phyloP scores from a whole-genome alignment of 2,113 vertebrate species.

The Xiphophorus hellerii region DNA sequence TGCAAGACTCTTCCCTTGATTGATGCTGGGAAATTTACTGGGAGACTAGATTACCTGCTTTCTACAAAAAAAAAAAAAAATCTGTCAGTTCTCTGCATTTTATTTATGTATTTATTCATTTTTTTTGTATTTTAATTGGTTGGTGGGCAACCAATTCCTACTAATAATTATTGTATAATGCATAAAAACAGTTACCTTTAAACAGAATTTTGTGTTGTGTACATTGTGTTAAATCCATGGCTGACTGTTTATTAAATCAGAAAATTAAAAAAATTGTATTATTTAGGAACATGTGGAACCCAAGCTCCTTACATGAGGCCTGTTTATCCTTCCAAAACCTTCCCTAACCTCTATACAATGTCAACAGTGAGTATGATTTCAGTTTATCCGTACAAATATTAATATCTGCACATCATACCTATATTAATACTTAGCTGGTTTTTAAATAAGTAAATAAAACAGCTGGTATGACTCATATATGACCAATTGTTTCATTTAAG shows the following conservation, averaged over 20 bases:
- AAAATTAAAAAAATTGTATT: conserved; percentile 15
- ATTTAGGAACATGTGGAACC: conserved; percentile 92
- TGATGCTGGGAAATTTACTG: too few relatives aligned
- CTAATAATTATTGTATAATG: too few relatives aligned
- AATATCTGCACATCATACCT: not conserved
- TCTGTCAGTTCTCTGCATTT: too few relatives aligned
- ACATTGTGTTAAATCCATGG: not conserved
- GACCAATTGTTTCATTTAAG: conserved; percentile 67
- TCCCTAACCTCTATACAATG: conserved; percentile 96
- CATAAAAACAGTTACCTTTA: too few relatives aligned
- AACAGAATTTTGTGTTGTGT: too few relatives aligned
- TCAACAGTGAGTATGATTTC: conserved; percentile 77
- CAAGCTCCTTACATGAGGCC: conserved; percentile 98
- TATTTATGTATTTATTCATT: too few relatives aligned
- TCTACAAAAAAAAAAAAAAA: too few relatives aligned
- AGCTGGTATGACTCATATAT: not conserved
- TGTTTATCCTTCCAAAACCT: conserved; percentile 97
- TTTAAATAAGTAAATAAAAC: not conserved
- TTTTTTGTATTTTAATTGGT: too few relatives aligned
- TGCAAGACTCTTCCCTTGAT: not conserved
- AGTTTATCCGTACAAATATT: not conserved
- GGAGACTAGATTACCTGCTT: too few relatives aligned
- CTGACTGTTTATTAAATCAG: not conserved
- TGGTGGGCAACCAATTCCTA: too few relatives aligned
- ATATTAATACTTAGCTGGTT: too few relatives aligned